Percentiles rank a stretch among this genome's conserved stretches.
Evolutionary conservation across 2,113 vertebrate species (phyloP).

Genomic region (Tupaia tana): DNA sequence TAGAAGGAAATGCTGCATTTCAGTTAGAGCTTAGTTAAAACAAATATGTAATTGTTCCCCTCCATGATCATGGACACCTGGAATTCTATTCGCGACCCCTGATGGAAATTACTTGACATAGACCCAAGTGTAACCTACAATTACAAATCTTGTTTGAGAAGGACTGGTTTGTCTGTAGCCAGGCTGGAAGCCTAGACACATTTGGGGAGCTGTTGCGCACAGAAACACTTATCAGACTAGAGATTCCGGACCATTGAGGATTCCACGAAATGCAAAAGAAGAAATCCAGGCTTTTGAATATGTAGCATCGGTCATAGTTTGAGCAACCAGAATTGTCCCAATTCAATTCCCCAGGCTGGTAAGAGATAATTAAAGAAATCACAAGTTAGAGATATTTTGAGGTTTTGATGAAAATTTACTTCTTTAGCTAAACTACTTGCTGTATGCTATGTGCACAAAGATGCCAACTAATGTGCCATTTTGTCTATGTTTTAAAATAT

Average conservation of each 20-base stretch:
- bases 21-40: background rate
- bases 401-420: slow-evolving; percentile 2
- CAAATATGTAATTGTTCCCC: background rate
- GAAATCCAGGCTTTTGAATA: background rate
- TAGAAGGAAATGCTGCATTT: background rate
- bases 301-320: background rate
- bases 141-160: background rate
- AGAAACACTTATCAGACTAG: background rate
- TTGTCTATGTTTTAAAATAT: background rate
- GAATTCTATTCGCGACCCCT: background rate
- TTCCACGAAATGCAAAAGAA: background rate
- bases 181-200: background rate
- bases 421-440: background rate
- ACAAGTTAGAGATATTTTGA: slow-evolving; percentile 10
- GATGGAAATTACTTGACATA: background rate
- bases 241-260: background rate
- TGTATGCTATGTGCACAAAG: background rate
- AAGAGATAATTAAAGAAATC: background rate
- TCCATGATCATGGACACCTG: background rate
- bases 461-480: background rate
- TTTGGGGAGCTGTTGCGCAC: background rate
- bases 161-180: background rate
- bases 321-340: background rate
- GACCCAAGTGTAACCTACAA: background rate
- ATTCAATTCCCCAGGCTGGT: background rate